Evolutionary conservation across 2,888 invertebrate genomes (phyloP), one percentile per base, ranked within the genome.

Genomic region (Thelaira solivaga): DNA sequence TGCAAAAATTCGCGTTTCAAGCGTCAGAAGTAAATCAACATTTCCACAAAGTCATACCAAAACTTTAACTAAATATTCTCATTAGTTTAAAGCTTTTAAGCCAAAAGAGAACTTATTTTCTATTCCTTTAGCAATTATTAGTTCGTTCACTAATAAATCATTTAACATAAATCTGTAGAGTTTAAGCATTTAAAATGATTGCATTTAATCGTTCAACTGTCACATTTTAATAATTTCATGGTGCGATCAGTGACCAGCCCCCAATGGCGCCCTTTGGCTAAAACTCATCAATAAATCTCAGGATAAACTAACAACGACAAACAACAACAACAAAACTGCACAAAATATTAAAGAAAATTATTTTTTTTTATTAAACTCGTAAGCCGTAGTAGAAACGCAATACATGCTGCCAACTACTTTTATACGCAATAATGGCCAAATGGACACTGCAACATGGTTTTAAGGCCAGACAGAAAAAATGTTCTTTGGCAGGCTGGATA

Each of bases 181-280:
- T 74, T 75, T 71, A 71, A 78, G 71, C 78, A 82, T 82, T 82
- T 81, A 81, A 84, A 85, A 84, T 84, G 84, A 85, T 85, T 84
- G 84, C 84, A 84, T 84, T 85, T 85, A 85, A 85, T 85, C 85
- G 85, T 84, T 84, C 85, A 84, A 83, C 86, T 85, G 86, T 86
- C 86, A 86, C 84, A 86, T 85, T 86, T 86, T 85, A 85, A 85
- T 86, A 86, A 86, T 85, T 85, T 84, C 85, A 83, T 85, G 84
- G 85, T 83, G 85, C 85, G 85, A 85, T 83, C 83, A 81, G 80
- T 81, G 84, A 82, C 83, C 84, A 84, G 84, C 85, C 85, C 84
- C 85, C 85, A 85, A 81, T 84, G 85, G 86, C 84, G 85, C 85
- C 85, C 84, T 81, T 81, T 81, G 83, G 84, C 84, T 82, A 85